These are phyloP conservation scores for Andinoacara biseriatus DNA, from an alignment of 2,113 vertebrate species.

Conservation along the genomic window DNA sequence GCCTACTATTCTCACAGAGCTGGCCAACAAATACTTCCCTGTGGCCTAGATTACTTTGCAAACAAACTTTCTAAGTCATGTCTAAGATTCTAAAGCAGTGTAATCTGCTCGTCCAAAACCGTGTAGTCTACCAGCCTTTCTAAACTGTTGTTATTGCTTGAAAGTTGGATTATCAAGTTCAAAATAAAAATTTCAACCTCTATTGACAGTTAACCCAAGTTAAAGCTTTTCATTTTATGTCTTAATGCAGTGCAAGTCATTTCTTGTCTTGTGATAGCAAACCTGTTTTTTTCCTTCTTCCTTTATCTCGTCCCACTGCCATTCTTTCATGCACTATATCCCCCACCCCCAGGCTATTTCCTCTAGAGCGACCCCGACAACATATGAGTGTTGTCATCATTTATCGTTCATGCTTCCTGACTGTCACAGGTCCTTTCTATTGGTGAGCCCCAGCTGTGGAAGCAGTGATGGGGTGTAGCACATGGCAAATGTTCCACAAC, in stretches of 20 bases:
- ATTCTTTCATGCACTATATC: neutral
- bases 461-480: slow-evolving; percentile 30
- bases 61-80: slow-evolving; percentile 49
- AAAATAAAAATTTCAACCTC: neutral
- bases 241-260: neutral
- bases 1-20: slow-evolving; percentile 52
- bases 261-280: slow-evolving; percentile 2
- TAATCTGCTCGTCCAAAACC: slow-evolving; percentile 37
- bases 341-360: slow-evolving; percentile 29
- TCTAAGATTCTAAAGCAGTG: slow-evolving; percentile 38
- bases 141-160: slow-evolving; percentile 6
- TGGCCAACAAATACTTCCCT: slow-evolving; percentile 54
- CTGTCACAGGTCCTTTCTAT: slow-evolving; percentile 44
- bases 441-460: slow-evolving; percentile 70
- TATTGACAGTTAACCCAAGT: neutral
- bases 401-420: slow-evolving; percentile 54
- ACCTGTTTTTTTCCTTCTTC: no score
- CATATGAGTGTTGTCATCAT: slow-evolving; percentile 60
- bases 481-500: slow-evolving; percentile 41
- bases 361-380: slow-evolving; percentile 37
- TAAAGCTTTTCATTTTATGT: slow-evolving; percentile 4
- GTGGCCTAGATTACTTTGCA: slow-evolving; percentile 64
- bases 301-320: neutral
- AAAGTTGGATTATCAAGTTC: slow-evolving; percentile 3
- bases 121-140: neutral